A percentile compares a stretch with the other conserved stretches of the same genome.
These are phyloP conservation scores for Caprella mutica DNA, from an alignment of 2,888 invertebrate genomes.

Conservation along the genomic window DNA sequence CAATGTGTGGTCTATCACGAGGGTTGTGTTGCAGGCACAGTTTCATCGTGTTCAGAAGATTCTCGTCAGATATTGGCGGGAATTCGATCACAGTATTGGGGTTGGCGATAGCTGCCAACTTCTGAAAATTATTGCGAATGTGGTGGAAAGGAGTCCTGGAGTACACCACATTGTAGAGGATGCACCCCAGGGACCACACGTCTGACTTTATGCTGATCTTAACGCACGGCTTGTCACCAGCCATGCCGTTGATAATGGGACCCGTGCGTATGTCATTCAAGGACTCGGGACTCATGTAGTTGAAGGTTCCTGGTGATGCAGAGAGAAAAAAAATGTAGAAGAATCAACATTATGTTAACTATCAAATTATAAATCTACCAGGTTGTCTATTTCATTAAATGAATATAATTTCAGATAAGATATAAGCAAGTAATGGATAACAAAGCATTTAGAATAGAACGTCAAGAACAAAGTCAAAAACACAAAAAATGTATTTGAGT, in stretches of 20 bases:
- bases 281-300: slow-evolving; percentile 87
- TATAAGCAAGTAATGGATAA: neutral
- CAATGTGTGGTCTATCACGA: slow-evolving; percentile 59
- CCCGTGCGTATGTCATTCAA: slow-evolving; percentile 14
- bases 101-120: slow-evolving; percentile 65
- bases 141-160: slow-evolving; percentile 82
- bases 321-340: slow-evolving; percentile 22
- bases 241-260: slow-evolving; percentile 8
- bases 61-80: slow-evolving; percentile 43
- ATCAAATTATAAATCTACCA: neutral
- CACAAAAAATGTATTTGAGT: too few species aligned
- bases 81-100: slow-evolving; percentile 60
- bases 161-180: slow-evolving; percentile 83
- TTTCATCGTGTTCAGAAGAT: slow-evolving; percentile 51
- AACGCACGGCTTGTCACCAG: slow-evolving; percentile 36
- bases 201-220: slow-evolving; percentile 81
- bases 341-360: neutral
- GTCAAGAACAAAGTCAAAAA: too few species aligned
- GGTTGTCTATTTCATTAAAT: neutral
- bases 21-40: slow-evolving; percentile 63
- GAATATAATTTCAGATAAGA: neutral
- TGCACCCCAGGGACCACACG: slow-evolving; percentile 96
- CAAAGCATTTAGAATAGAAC: neutral
- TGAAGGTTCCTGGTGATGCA: slow-evolving; percentile 71
- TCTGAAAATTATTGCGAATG: slow-evolving; percentile 49